Base-by-base conservation (phyloP, 2,113 vertebrate genomes). In the Silurus glanis region DNA sequence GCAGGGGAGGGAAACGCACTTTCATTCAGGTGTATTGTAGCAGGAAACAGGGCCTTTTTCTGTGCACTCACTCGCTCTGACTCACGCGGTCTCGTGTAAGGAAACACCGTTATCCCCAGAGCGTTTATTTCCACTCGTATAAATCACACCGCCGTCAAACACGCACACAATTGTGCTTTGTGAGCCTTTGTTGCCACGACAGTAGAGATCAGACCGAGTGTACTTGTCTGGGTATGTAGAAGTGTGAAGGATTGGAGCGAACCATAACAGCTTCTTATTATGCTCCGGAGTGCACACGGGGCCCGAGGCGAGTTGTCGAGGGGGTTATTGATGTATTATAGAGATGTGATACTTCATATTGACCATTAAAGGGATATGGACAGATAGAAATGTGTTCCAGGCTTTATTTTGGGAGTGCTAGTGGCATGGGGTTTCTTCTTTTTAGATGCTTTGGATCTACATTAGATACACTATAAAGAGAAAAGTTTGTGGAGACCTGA, bases 21-120 rank as follows among this genome's bases (percentile, higher is more conserved):
- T 37, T 49, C 21, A 47, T 59, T 67, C 80, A 67, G 71, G 86
- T 87, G 79, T 14, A 55, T 64, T 82, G 67, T 61, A 28, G 47
- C 58, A 83, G 59, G 58, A 83, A 83, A 82, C 85, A 45, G 69
- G 49, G 28, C 13, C 51, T 87, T 76, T 87, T 78, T 72, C 51
- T 67, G 53, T 69, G 25, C 53, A 69, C 72, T 66, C 49, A 74
- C 69, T 87, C 66, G 82, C 61, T 87, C 72, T 86, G 59, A 82
- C 80, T 72, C 82, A 37, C 23, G 6, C n/a, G 23, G 47, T 16
- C 21, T 86, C 71, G 5, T 1, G 66, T 74, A 45, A 82, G 85
- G 85, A 81, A 86, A 62, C 66, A n/a, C 64, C 72, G 45, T 55
- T 83, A 81, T 67, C 62, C 49, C 28, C 47, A 25, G 53, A 81